phyloP scores from a whole-genome alignment of 2,888 invertebrate species.

The Lagria hirta region DNA sequence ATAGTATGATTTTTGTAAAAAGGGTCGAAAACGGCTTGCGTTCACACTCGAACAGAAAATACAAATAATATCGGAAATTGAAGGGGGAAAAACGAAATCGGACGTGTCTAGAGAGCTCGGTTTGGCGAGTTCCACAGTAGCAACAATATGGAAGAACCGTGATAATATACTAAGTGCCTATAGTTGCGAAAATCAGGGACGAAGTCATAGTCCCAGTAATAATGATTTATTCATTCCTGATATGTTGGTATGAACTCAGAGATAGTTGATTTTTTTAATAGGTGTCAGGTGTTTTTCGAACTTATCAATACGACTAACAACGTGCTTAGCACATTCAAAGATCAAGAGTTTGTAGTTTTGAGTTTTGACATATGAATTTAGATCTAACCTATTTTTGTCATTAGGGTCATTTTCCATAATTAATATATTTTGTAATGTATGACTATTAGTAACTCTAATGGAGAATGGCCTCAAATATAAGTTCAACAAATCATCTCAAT shows the following conservation, averaged over 20 bases:
- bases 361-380: slow-evolving; percentile 12
- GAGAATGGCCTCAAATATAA: too few species aligned
- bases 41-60: slow-evolving; percentile 64
- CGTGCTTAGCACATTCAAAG: slow-evolving; percentile 16
- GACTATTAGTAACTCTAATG: too few species aligned
- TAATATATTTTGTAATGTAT: too few species aligned
- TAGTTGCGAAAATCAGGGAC: slow-evolving; percentile 39
- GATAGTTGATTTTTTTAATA: slow-evolving; percentile 1
- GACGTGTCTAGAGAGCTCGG: slow-evolving; percentile 60
- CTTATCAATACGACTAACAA: slow-evolving; percentile 17
- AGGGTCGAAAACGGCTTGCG: slow-evolving; percentile 63
- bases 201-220: slow-evolving; percentile 27
- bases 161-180: slow-evolving; percentile 54
- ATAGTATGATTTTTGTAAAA: slow-evolving; percentile 31
- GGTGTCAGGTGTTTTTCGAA: slow-evolving; percentile 21
- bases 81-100: slow-evolving; percentile 61
- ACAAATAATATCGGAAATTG: slow-evolving; percentile 61
- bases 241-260: slow-evolving; percentile 30
- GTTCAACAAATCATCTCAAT: too few species aligned
- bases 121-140: slow-evolving; percentile 60
- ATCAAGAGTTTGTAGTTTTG: slow-evolving; percentile 13
- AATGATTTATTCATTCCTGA: slow-evolving; percentile 31
- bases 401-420: too few species aligned
- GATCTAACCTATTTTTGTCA: too few species aligned
- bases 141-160: slow-evolving; percentile 62